phyloP scores from a whole-genome alignment of 2,888 invertebrate species.

The Drosophila eohydei region DNA sequence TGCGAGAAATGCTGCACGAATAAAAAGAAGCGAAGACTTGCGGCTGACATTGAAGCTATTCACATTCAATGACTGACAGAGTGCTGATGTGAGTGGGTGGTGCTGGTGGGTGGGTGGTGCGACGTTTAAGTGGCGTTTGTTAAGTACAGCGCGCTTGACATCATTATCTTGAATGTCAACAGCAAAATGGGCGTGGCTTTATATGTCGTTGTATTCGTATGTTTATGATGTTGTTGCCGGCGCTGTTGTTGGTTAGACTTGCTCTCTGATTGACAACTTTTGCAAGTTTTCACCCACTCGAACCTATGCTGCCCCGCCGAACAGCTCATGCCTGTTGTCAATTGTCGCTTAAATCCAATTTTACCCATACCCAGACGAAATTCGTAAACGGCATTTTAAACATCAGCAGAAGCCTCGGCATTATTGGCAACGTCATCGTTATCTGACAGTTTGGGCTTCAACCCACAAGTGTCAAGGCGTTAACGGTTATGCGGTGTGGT shows the following conservation, averaged over 20 bases:
- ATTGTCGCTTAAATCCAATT: conserved; percentile 79
- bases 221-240: conserved; percentile 53
- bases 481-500: conserved; percentile 50
- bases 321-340: conserved; percentile 53
- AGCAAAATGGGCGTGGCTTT: conserved; percentile 38
- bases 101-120: background rate
- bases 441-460: conserved; percentile 66
- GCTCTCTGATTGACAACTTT: conserved; percentile 70
- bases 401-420: conserved; percentile 50
- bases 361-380: conserved; percentile 51
- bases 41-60: conserved; percentile 53
- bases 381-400: conserved; percentile 68
- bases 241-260: conserved; percentile 13
- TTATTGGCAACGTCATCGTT: conserved; percentile 76
- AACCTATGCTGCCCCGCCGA: background rate
- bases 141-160: conserved; percentile 76
- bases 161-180: conserved; percentile 77
- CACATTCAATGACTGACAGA: conserved; percentile 50
- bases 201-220: conserved; percentile 16
- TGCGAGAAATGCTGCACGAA: conserved; percentile 11
- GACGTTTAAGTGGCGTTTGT: conserved; percentile 75
- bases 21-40: conserved; percentile 29
- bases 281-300: conserved; percentile 51
- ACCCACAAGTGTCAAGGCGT: conserved; percentile 61
- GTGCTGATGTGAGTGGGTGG: conserved; percentile 14